phyloP scores from a whole-genome alignment of 1,140 invertebrate species.

The Euborellia annulipes region DNA sequence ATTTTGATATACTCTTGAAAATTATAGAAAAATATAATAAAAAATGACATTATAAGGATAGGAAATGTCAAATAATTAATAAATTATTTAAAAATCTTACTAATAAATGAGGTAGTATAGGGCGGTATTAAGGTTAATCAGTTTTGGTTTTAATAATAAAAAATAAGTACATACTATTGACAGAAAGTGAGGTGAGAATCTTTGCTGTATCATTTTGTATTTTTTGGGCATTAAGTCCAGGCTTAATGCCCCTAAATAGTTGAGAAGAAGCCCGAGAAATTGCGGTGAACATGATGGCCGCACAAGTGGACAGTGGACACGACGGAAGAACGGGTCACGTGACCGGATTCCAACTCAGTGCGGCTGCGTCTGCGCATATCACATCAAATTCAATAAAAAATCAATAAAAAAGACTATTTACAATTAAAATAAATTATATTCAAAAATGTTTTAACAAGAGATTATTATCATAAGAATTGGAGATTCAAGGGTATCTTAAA shows the following conservation, averaged over 20 bases:
- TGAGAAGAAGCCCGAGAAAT: constrained; percentile 40
- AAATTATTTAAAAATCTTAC: neutral
- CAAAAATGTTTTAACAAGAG: too few species aligned
- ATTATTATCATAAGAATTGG: too few species aligned
- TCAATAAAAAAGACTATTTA: too few species aligned
- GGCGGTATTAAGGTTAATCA: neutral
- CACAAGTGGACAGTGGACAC: constrained; percentile 23
- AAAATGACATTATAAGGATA: neutral
- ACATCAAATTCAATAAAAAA: too few species aligned
- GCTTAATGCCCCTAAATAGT: constrained; percentile 40
- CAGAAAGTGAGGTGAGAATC: constrained; percentile 32
- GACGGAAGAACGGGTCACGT: too few species aligned
- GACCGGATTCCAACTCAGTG: too few species aligned
- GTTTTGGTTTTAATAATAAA: neutral
- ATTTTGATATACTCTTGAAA: neutral
- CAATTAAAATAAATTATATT: too few species aligned
- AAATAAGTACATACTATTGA: constrained; percentile 37
- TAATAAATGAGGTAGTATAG: neutral
- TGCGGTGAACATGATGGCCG: constrained; percentile 44
- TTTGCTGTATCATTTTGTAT: constrained; percentile 37
- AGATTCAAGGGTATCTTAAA: too few species aligned
- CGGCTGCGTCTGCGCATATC: too few species aligned
- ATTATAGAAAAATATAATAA: neutral
- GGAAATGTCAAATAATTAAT: constrained; percentile 2
- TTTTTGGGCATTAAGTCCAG: constrained; percentile 29